Conservation (phyloP, 1,140 invertebrate species). For the Delia radicum region DNA sequence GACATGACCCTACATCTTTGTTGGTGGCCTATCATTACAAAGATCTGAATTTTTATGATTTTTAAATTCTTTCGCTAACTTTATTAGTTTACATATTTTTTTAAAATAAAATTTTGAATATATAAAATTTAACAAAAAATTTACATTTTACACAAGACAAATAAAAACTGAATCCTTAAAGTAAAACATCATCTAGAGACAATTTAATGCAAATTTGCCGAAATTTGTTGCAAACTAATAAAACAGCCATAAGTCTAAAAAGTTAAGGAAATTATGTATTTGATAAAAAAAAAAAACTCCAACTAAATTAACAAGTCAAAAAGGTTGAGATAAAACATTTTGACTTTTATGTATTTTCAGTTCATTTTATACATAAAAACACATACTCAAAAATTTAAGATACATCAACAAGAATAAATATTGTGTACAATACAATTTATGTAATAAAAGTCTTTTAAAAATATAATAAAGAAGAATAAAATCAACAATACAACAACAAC, state of each 20-base stretch:
- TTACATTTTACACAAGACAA: no score
- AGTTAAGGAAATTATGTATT: not conserved
- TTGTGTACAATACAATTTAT: not conserved
- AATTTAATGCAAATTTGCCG: not conserved
- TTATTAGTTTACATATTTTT: no score
- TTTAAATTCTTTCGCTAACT: no score
- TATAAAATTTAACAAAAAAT: no score
- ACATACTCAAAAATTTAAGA: not conserved
- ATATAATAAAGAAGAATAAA: not conserved
- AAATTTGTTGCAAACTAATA: not conserved
- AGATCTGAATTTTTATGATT: no score
- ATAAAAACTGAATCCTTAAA: no score
- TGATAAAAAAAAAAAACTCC: not conserved
- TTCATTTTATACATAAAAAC: not conserved
- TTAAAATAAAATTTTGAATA: no score
- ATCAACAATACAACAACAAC: no score
- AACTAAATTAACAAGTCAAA: not conserved
- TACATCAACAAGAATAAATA: not conserved
- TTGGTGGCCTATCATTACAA: no score
- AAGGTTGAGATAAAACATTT: not conserved
- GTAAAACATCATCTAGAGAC: not conserved
- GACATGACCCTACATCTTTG: no score
- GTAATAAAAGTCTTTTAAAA: not conserved
- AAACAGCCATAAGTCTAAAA: no score
- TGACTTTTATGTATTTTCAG: not conserved